Evolutionary conservation across 2,888 invertebrate genomes (phyloP), one percentile per base, ranked within the genome.

Genomic region (Pollenia griseotomentosa): DNA sequence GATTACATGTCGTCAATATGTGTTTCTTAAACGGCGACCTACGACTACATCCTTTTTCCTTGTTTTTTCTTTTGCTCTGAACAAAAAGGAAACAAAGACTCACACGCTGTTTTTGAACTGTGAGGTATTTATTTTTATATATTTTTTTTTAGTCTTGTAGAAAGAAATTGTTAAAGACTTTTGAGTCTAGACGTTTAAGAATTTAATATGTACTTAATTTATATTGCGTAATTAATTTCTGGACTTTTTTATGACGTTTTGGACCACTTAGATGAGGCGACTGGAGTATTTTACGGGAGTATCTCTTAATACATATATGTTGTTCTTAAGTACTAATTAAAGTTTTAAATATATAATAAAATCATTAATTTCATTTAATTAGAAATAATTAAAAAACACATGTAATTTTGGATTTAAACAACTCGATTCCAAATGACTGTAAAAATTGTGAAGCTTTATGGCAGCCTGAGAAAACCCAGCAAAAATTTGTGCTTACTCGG

Each of bases 1-100:
- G 33, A 82, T 87, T 87, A 78, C 87, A 87, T 87, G 84, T 87
- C 87, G 84, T 84, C 87, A 84, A 74, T 80, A 61, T 82, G 87
- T 84, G 81, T 80, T 84, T 68, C 68, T 63, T 82, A 78, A 81
- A 70, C 53, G 81, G 73, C 73, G 63, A 57, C 68, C 84, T 81
- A 55, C 48, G 23, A 71, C 33, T 44, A 78, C 84, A 87, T 87
- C 81, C 84, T 87, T 77, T 59, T 55, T 61, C 48, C 44, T 33
- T 75, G 59, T 53, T 48, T 68, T 78, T 44, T 55, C 44, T 40
- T 48, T 85, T 46, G 33, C 66, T 51, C 33, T 33, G 1, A 6
- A 33, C 33, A 33, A 33, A 33, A 59, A 44, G 73, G 63, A 44
- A 61, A 71, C 48, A 51, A 59, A 48, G 66, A 68, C 66, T 51